Conservation (phyloP, 92 coral and sea anemone genomes). For the Paragorgia papillata region DNA sequence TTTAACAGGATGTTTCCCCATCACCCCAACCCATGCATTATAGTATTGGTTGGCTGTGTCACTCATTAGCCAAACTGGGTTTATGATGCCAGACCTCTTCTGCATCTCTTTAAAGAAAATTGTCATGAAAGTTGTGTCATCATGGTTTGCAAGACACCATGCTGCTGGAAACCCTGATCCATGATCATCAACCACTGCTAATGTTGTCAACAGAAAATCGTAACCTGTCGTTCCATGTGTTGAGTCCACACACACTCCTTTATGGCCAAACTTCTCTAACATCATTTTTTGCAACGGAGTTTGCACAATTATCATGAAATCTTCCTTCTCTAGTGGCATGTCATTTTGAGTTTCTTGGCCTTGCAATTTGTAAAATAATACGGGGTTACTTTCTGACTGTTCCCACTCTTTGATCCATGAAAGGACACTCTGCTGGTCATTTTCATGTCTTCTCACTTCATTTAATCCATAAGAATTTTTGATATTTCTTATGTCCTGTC, state of each 20-base stretch:
- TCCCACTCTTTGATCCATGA: slow-evolving; percentile 56
- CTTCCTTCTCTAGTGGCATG: slow-evolving; percentile 33
- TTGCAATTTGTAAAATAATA: slow-evolving; percentile 53
- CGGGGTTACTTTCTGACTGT: slow-evolving; percentile 42
- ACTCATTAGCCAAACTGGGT: slow-evolving; percentile 52
- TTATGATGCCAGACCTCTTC: slow-evolving; percentile 44
- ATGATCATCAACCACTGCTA: slow-evolving; percentile 59
- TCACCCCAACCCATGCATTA: slow-evolving; percentile 59
- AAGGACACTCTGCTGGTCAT: slow-evolving; percentile 60
- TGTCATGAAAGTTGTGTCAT: slow-evolving; percentile 43
- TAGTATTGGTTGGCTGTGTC: slow-evolving; percentile 51
- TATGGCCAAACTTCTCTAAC: slow-evolving; percentile 47
- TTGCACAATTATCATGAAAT: slow-evolving; percentile 51
- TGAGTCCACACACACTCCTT: slow-evolving; percentile 55
- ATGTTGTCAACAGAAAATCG: slow-evolving; percentile 50
- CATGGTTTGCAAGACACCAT: slow-evolving; percentile 63
- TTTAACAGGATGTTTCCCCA: slow-evolving; percentile 38
- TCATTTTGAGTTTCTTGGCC: slow-evolving; percentile 44
- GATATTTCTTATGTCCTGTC: slow-evolving; percentile 58
- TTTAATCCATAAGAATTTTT: slow-evolving; percentile 48
- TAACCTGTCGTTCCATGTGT: slow-evolving; percentile 69
- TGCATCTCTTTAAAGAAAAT: slow-evolving; percentile 45
- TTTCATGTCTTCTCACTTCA: slow-evolving; percentile 43
- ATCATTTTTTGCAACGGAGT: slow-evolving; percentile 49
- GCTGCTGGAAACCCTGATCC: slow-evolving; percentile 60